These are phyloP conservation scores for Eufriesea mexicana DNA, from an alignment of 1,140 invertebrate species.

Conservation along the genomic window DNA sequence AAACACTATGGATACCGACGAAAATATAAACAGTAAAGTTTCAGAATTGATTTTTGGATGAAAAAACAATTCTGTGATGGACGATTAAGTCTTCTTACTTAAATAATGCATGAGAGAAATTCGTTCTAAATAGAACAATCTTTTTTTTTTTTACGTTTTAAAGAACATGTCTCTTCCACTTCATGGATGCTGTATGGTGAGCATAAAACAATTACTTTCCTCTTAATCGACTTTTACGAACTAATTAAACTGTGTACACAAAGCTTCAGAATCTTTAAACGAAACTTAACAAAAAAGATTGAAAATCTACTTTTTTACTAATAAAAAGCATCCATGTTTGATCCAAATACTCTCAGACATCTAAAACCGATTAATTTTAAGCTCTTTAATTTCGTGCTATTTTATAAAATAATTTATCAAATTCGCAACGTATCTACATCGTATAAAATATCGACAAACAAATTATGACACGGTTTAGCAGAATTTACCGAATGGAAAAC, in stretches of 20 bases:
- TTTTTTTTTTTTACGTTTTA: slow-evolving; percentile 50
- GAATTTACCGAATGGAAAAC: too few relatives aligned
- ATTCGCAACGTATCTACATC: too few relatives aligned
- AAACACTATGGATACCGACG: neutral
- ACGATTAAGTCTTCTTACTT: neutral
- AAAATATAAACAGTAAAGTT: neutral
- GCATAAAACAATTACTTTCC: slow-evolving; percentile 46
- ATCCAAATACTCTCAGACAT: neutral
- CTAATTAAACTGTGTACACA: neutral
- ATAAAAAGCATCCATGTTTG: slow-evolving; percentile 22
- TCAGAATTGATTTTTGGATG: slow-evolving; percentile 4
- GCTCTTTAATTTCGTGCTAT: too few relatives aligned
- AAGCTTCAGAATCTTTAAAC: neutral
- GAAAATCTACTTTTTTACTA: neutral
- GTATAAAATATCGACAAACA: too few relatives aligned
- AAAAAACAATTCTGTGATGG: neutral
- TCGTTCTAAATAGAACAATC: slow-evolving; percentile 37
- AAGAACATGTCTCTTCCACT: slow-evolving; percentile 53
- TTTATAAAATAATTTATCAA: too few relatives aligned
- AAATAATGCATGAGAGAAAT: neutral
- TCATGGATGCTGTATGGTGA: slow-evolving; percentile 44
- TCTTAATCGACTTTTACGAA: slow-evolving; percentile 15
- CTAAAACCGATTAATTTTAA: neutral
- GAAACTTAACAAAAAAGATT: too few relatives aligned
- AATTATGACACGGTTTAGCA: too few relatives aligned